Evolutionary conservation across 1,140 invertebrate genomes (phyloP), one percentile per base, ranked within the genome.

Genomic region (Macrocentrus cingulum): DNA sequence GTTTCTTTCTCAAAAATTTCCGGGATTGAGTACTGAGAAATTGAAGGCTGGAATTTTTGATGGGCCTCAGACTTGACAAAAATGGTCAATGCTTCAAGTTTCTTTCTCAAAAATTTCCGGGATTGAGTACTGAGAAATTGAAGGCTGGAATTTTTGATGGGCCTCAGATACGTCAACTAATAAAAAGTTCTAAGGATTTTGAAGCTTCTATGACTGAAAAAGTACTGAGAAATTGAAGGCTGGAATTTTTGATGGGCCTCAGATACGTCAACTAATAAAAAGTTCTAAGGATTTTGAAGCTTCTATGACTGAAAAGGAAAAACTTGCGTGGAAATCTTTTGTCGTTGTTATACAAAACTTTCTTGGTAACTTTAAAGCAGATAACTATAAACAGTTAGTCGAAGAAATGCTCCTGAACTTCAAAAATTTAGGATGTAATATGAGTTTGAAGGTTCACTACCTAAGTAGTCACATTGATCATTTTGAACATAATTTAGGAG

Each of bases 361-460:
- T 44, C 53, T 70, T 5, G 61, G 60, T n/a, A 66, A 68, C 25
- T 16, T 45, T 55, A 51, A 52, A 39, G 32, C 39, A 25, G n/a
- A 15, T 9, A 46, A 52, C 13, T 52, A 46, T 42, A 15, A 34
- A 42, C 23, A 50, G 18, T 15, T 46, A 19, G 39, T 53, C 1
- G n/a, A 51, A 22, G 5, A 58, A 9, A 51, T 58, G 37, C 25
- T 58, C n/a, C n/a, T n/a, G 37, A 36, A 25, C 13, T 61, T 45
- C 39, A 9, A 56, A 20, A 61, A 36, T 29, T 34, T 68, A 8
- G 66, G 66, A 36, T 62, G 51, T 32, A 50, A 55, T 23, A 70
- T 71, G 62, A 65, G 58, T 50, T 52, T 68, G 51, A 73, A 74
- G 58, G 41, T 71, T 5, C 70, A 74, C 59, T 74, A 66, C 59